Base-by-base conservation (phyloP, 2,797 vertebrate genomes). In the Oryzias dopingdopingensis region DNA sequence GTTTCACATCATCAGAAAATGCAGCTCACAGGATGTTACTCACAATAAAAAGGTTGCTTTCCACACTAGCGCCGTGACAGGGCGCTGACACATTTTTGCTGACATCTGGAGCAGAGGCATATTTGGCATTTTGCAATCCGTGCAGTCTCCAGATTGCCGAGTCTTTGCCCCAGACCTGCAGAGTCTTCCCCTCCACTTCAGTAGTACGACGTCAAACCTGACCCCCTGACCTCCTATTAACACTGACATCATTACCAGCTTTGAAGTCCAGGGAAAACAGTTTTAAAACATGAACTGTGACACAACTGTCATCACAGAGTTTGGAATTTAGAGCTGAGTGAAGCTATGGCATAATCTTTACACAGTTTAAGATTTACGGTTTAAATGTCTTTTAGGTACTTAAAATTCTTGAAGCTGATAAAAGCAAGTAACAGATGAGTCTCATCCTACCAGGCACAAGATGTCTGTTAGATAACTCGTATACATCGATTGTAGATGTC, bases 201-300 rank as follows among this genome's bases (percentile, higher is more conserved):
- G 59, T 67, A 40, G 53, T 66, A 60, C 66, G 37, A 78, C 65
- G 62, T 61, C 52, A 68, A 82, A 65, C 78, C 76, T 81, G 58
- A 82, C 83, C 82, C 26, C 86, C 80, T 85, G 83, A 81, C 82
- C 46, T 59, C 22, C 46, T 4, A 56, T 56, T 76, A 53, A 68
- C 65, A 22, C 48, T 67, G 69, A 77, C 86, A 62, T 79, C 77
- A 74, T 64, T 48, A 45, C 42, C 44, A 43, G 59, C 56, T 84
- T 74, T 60, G 59, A 59, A 68, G 70, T 54, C 1, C 0, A 42
- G 58, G 59, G 49, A 72, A 77, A 54, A 70, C 52, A 56, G 52
- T 29, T 54, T 53, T 60, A 48, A 18, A 49, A 50, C 48, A 41
- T 55, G 65, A 62, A 72, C 5, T 48, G n/a, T 18, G 55, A 70